Percentiles rank a stretch among this genome's conserved stretches.
Conservation (phyloP, 2,797 vertebrate species). For the Rhadinocentrus ornatus region DNA sequence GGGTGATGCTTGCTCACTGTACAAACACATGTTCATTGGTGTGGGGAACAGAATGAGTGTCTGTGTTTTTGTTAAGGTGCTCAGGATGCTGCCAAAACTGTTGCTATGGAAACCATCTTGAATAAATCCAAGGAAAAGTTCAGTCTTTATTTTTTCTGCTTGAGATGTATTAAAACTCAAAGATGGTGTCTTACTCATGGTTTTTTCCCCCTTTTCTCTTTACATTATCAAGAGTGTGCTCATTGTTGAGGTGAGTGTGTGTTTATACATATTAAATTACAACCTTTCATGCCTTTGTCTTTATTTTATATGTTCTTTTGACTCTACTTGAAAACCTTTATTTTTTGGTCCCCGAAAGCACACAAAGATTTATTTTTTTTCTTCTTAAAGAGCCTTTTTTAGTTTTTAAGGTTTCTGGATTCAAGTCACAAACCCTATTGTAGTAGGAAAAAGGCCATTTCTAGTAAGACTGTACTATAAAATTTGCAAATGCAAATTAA, state of each 20-base stretch:
- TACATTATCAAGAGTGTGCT: constrained; percentile 72
- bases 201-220: constrained; percentile 22
- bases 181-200: constrained; percentile 35
- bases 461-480: not conserved
- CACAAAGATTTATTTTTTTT: constrained; percentile 10
- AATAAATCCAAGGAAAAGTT: constrained; percentile 35
- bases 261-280: not conserved
- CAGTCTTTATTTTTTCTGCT: constrained; percentile 20
- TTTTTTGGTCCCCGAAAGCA: constrained; percentile 9
- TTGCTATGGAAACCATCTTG: constrained; percentile 56
- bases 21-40: constrained; percentile 64
- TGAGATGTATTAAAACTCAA: constrained; percentile 18
- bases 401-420: constrained; percentile 37
- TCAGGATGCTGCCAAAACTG: constrained; percentile 45
- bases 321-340: constrained; percentile 6
- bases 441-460: constrained; percentile 6
- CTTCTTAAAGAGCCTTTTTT: constrained; percentile 42
- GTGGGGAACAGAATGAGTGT: constrained; percentile 40
- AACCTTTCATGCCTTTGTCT: constrained; percentile 14
- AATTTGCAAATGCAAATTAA: not conserved
- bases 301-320: constrained; percentile 13
- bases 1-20: constrained; percentile 51
- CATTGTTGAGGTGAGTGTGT: constrained; percentile 77
- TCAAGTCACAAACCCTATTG: constrained; percentile 13
- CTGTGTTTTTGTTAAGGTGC: constrained; percentile 51